Evolutionary conservation across 2,797 vertebrate genomes (phyloP).

Genomic region (Antennarius maculatus): DNA sequence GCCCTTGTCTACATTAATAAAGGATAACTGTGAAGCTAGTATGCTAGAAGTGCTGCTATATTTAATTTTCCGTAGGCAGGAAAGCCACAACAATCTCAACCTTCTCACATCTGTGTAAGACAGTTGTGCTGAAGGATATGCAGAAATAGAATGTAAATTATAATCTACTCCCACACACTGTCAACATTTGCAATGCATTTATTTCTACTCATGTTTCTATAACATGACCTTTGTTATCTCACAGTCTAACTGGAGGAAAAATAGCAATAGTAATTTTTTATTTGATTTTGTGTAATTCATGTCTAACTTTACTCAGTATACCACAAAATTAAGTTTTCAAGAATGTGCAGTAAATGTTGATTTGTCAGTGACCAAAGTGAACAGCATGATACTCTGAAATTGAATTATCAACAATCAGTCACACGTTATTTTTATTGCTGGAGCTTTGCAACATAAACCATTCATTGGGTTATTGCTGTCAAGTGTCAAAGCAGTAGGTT

Average conservation of each 20-base stretch:
- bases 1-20: conserved; percentile 9
- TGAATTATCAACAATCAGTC: conserved; percentile 3
- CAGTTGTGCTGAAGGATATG: conserved; percentile 16
- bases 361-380: not conserved
- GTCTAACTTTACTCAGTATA: not conserved
- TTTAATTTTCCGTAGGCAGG: conserved; percentile 15
- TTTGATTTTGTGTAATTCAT: not conserved
- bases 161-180: conserved; percentile 20
- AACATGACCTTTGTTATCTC: conserved; percentile 1
- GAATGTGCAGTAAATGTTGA: too few species aligned
- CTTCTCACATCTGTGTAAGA: conserved; percentile 2
- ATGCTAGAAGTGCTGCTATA: not conserved
- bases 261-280: too few species aligned
- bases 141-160: not conserved
- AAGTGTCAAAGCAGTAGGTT: conserved; percentile 3
- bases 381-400: conserved; percentile 2
- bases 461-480: not conserved
- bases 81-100: conserved; percentile 5
- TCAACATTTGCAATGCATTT: conserved; percentile 6
- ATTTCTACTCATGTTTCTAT: not conserved
- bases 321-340: not conserved
- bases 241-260: not conserved
- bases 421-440: not conserved
- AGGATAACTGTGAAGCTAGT: conserved; percentile 4
- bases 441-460: not conserved